Percentiles rank a stretch among this genome's conserved stretches.
These are phyloP conservation scores for Leucopsar rothschildi DNA, from an alignment of 2,113 vertebrate genomes.

Conservation along the genomic window DNA sequence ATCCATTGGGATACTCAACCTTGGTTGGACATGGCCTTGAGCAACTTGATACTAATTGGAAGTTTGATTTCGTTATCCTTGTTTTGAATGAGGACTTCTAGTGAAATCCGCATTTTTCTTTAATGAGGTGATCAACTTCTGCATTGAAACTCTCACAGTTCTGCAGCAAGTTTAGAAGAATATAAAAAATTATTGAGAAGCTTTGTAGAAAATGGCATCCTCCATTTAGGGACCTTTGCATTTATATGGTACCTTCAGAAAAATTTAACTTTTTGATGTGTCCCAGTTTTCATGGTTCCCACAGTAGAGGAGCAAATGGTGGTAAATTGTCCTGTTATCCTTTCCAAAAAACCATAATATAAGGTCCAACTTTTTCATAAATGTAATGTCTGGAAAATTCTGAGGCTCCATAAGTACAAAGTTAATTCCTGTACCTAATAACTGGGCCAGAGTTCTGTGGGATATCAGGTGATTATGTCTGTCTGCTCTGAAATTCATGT, in stretches of 20 bases:
- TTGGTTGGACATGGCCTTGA: neutral
- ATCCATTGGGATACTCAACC: neutral
- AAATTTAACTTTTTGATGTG: neutral
- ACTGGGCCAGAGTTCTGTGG: neutral
- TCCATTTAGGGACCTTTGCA: neutral
- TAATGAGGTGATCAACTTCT: neutral
- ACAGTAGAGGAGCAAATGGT: neutral
- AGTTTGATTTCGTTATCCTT: neutral
- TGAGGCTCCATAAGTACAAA: neutral
- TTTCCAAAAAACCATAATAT: neutral
- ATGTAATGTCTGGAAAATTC: neutral
- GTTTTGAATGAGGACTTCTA: neutral
- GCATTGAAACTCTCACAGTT: neutral
- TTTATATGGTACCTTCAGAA: fast-evolving
- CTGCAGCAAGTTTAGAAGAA: neutral
- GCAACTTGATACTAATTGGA: neutral
- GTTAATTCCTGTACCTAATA: neutral
- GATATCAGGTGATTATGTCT: neutral
- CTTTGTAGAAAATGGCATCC: neutral
- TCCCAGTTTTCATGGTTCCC: neutral
- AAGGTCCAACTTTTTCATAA: neutral
- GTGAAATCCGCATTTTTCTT: neutral
- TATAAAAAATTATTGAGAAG: neutral
- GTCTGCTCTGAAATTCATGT: neutral
- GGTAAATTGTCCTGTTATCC: neutral